These are phyloP conservation scores for Mythimna loreyi DNA, from an alignment of 2,888 invertebrate species.

Conservation along the genomic window DNA sequence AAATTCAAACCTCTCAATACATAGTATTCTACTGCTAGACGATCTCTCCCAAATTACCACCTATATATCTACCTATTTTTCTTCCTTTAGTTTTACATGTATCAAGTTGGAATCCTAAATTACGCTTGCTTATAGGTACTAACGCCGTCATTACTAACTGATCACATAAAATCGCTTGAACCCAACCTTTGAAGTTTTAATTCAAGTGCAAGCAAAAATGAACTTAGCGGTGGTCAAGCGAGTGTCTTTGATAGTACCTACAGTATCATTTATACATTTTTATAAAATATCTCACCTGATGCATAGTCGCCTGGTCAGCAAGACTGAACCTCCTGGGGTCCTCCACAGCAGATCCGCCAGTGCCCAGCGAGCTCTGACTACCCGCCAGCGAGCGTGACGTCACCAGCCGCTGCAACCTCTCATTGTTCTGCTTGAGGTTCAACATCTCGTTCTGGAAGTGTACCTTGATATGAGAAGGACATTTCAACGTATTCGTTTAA, in stretches of 20 bases:
- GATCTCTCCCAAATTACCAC: no score
- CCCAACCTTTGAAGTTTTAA: no score
- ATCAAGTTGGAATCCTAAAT: no score
- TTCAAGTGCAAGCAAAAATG: no score
- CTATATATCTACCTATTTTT: no score
- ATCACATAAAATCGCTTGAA: no score
- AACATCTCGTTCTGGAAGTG: conserved; percentile 96
- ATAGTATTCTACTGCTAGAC: not conserved
- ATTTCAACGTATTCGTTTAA: conserved; percentile 55
- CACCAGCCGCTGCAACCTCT: conserved; percentile 97
- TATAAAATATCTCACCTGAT: conserved; percentile 77
- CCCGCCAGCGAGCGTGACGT: conserved; percentile 92
- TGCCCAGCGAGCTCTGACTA: conserved; percentile 91
- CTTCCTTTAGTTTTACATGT: no score
- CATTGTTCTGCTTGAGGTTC: conserved; percentile 98
- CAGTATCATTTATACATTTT: not conserved
- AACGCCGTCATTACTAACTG: no score
- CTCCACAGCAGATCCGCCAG: conserved; percentile 86
- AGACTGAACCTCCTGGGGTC: conserved; percentile 91
- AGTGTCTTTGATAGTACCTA: no score
- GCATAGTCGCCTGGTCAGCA: conserved; percentile 90
- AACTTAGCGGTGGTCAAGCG: no score
- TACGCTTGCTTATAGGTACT: not conserved
- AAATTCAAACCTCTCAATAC: not conserved
- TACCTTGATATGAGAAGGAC: conserved; percentile 60